phyloP scores from a whole-genome alignment of 2,113 vertebrate genomes.

The Callipepla californica region DNA sequence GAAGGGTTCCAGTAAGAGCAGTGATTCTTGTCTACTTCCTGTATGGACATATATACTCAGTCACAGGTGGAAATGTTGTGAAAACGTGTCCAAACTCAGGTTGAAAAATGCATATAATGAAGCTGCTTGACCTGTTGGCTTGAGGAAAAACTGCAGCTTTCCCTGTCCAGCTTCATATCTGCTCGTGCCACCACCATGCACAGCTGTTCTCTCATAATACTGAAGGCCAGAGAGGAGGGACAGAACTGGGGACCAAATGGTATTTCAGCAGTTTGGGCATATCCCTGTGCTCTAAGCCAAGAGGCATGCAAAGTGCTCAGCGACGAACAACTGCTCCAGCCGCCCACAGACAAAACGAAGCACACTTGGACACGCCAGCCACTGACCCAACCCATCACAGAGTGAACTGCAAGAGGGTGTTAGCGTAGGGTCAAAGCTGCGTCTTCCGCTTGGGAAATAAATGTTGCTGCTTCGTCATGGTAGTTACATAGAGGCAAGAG shows the following conservation, averaged over 20 bases:
- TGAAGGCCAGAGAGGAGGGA: background rate
- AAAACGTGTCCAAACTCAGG: background rate
- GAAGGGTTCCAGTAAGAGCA: background rate
- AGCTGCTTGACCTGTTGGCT: background rate
- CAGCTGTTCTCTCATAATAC: background rate
- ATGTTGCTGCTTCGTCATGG: background rate
- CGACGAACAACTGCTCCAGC: constrained; percentile 25
- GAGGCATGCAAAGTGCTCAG: constrained; percentile 25
- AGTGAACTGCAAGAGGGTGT: background rate
- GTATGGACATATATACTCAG: background rate
- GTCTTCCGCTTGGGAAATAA: constrained; percentile 26
- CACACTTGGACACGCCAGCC: background rate
- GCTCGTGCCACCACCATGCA: fast-evolving
- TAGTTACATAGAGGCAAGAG: background rate
- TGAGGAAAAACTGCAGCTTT: background rate
- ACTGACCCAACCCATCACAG: background rate
- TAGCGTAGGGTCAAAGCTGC: constrained; percentile 16
- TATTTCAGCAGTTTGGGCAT: constrained; percentile 17
- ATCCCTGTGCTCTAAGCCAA: constrained; percentile 22
- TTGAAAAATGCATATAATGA: background rate
- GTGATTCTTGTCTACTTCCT: background rate
- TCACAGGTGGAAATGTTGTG: background rate
- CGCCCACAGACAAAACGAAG: background rate
- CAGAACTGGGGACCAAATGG: background rate
- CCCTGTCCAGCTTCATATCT: background rate